Evolutionary conservation across 1,140 invertebrate species (phyloP).

Genomic region (Lepidotrigona ventralis): DNA sequence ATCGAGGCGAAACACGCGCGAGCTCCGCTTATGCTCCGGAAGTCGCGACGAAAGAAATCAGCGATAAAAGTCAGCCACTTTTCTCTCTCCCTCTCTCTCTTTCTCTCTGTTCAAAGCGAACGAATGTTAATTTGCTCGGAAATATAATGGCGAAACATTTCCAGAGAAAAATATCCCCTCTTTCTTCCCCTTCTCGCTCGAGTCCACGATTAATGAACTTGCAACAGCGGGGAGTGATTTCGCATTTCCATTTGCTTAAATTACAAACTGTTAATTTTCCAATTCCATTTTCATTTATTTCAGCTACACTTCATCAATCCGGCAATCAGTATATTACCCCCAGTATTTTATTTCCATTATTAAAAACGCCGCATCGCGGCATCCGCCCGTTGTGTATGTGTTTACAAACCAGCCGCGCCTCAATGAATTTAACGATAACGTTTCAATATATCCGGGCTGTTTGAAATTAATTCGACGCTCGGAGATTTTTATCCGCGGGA

Average conservation of each 20-base stretch:
- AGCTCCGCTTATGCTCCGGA: too few species aligned
- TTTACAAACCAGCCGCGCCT: not conserved
- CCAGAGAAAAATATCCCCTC: too few species aligned
- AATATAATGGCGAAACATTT: not conserved
- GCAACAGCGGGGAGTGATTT: not conserved
- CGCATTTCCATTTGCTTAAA: not conserved
- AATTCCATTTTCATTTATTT: slow-evolving; percentile 3
- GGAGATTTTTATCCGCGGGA: not conserved
- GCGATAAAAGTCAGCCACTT: not conserved
- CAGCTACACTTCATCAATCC: not conserved
- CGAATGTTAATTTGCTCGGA: not conserved
- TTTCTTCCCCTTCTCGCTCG: too few species aligned
- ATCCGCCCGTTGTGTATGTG: not conserved
- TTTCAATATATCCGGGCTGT: not conserved
- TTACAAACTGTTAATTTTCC: slow-evolving; percentile 14
- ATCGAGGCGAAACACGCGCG: not conserved
- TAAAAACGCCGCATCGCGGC: not conserved
- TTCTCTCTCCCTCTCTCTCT: not conserved
- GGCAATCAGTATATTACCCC: slow-evolving; percentile 5
- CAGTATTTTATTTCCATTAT: slow-evolving; percentile 9
- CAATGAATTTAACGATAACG: not conserved
- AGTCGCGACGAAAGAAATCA: not conserved
- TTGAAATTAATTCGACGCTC: not conserved
- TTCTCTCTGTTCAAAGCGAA: not conserved
- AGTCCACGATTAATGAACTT: not conserved